Base-by-base conservation (phyloP, 2,888 invertebrate genomes). In the Arctia plantaginis region DNA sequence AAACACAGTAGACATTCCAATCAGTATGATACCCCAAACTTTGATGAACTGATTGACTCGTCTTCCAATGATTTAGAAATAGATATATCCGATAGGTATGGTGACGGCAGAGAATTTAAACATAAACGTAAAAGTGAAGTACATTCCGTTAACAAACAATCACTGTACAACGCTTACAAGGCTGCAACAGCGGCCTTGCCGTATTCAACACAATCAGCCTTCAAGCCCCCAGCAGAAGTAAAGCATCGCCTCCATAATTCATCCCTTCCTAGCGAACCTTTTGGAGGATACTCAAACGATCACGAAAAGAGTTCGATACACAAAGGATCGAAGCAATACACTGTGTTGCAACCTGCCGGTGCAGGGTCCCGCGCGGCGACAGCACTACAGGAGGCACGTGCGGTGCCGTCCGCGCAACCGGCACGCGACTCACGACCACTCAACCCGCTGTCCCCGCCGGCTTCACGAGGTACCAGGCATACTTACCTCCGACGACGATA, bases 321-420 rank as follows among this genome's bases (percentile, higher is more conserved):
- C 79, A 94, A 92, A 79, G 96, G 94, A 18, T 97, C 97, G 77
- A 98, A 98, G 93, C 98, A 98, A 91, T 98, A 98, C 90, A 98
- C 98, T 77, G 98, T 98, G 83, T 95, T 98, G 80, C 98, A 98
- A 92, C 98, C 98, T 1, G 98, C 98, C 20, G 97, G 97, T 47
- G 96, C 97, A 0, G 98, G 98, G 7, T 98, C 98, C 35, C 96
- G 98, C 70, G 98, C 98, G 0, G 98, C 98, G 69, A 97, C 97
- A 62, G 98, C 97, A 35, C 96, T 98, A 89, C 98, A 98, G 90
- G 98, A 98, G 90, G 97, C 94, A 79, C 96, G 96, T 82, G 92
- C 96, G n/a, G 91, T 94, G 89, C 96, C 95, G 44, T 92, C 94
- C 47, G 93, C 95, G 87, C 92, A 95, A 93, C 92, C 96, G 88